These are phyloP conservation scores for Bostrychus sinensis DNA, from an alignment of 2,113 vertebrate species.

Conservation along the genomic window DNA sequence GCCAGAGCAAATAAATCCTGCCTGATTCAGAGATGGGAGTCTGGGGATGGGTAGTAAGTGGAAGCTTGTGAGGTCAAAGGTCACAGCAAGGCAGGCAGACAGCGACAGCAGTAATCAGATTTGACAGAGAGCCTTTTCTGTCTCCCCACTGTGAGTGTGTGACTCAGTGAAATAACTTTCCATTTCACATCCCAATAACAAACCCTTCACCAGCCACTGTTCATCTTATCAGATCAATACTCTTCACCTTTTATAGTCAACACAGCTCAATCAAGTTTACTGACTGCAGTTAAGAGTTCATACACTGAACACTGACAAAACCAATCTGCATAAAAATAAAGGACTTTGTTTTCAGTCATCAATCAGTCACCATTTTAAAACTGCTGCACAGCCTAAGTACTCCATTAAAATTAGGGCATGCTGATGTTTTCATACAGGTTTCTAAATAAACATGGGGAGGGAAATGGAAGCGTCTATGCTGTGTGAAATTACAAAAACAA, in stretches of 20 bases:
- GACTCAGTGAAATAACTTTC: conserved; percentile 17
- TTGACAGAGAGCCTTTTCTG: conserved; percentile 33
- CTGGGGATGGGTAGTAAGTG: conserved; percentile 54
- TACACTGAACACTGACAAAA: too few relatives aligned
- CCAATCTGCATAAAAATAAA: conserved; percentile 10
- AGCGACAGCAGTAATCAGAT: conserved; percentile 36
- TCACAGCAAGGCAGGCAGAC: conserved; percentile 28
- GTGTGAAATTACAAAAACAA: too few relatives aligned
- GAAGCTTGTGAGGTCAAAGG: conserved; percentile 50
- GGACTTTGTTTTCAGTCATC: too few relatives aligned
- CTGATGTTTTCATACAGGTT: too few relatives aligned
- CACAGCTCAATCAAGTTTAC: background rate
- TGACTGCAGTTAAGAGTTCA: too few relatives aligned
- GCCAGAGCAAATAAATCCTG: conserved; percentile 56
- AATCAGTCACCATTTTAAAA: too few relatives aligned
- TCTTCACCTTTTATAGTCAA: conserved; percentile 22
- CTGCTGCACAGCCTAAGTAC: too few relatives aligned
- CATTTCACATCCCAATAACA: too few relatives aligned
- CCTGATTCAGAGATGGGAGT: conserved; percentile 54
- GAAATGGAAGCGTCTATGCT: too few relatives aligned
- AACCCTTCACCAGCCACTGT: conserved; percentile 27
- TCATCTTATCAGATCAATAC: conserved; percentile 26
- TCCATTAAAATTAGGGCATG: too few relatives aligned
- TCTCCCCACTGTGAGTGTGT: conserved; percentile 15
- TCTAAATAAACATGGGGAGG: too few relatives aligned